phyloP scores from a whole-genome alignment of 2,797 vertebrate species.

The Nannoperca obscura region DNA sequence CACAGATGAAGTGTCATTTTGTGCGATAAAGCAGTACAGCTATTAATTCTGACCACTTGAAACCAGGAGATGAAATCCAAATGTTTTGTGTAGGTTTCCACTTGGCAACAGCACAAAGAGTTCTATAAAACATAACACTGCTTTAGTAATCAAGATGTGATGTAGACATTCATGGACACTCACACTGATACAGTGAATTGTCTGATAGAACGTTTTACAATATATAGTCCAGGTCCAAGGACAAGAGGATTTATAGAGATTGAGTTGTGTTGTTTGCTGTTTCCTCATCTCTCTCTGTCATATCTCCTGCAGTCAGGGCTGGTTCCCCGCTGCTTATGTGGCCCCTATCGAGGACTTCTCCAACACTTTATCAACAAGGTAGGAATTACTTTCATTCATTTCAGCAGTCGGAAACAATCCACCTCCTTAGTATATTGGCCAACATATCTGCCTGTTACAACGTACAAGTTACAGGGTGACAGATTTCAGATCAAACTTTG shows the following conservation, averaged over 20 bases:
- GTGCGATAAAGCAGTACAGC: background rate
- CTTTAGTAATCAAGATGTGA: background rate
- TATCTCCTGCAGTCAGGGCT: slow-evolving; percentile 88
- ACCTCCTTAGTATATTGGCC: background rate
- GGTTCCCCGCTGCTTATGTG: slow-evolving; percentile 96
- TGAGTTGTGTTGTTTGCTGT: background rate
- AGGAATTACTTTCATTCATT: background rate
- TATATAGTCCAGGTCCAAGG: background rate
- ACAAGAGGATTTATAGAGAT: background rate
- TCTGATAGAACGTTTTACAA: background rate
- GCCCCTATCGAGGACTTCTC: slow-evolving; percentile 85
- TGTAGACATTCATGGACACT: background rate
- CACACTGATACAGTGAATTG: too few relatives aligned
- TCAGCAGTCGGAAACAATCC: background rate
- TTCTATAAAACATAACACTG: background rate
- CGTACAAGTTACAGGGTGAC: background rate
- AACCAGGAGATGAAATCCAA: background rate
- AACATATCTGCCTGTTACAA: background rate
- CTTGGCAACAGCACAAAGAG: background rate
- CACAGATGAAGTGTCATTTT: background rate
- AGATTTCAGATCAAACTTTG: background rate
- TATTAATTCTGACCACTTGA: background rate
- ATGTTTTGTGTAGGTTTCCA: background rate
- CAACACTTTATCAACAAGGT: slow-evolving; percentile 75
- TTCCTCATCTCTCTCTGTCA: slow-evolving; percentile 7